Percentiles rank a stretch among this genome's conserved stretches.
These are phyloP conservation scores for Hippocampus barbouri DNA, from an alignment of 2,113 vertebrate species.

Conservation along the genomic window DNA sequence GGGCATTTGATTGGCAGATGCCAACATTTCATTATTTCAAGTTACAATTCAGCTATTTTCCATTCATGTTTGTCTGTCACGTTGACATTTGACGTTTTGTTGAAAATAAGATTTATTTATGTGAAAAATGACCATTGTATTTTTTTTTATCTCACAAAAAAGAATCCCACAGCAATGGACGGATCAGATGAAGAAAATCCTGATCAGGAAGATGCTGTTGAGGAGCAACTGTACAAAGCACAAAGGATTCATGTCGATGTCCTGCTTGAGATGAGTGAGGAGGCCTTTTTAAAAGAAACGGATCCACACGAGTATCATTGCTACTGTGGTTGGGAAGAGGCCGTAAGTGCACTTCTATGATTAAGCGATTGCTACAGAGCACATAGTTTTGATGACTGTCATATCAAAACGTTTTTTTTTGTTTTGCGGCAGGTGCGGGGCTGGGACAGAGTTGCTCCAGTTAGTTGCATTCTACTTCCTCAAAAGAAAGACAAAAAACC, in stretches of 20 bases:
- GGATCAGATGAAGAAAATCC: slow-evolving; percentile 2
- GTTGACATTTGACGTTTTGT: background rate
- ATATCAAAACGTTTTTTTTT: background rate
- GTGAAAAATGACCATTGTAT: background rate
- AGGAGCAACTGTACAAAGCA: background rate
- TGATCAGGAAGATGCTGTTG: background rate
- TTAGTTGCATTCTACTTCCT: slow-evolving; percentile 63
- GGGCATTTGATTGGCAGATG: background rate
- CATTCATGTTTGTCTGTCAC: too few relatives aligned
- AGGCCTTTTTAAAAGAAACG: slow-evolving; percentile 57
- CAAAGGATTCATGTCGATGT: slow-evolving; percentile 64
- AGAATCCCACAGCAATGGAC: slow-evolving; percentile 4
- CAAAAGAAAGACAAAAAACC: slow-evolving; percentile 63
- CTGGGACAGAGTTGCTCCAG: slow-evolving; percentile 70
- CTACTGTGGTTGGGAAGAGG: slow-evolving; percentile 76
- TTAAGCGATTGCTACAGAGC: background rate
- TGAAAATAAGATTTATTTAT: background rate
- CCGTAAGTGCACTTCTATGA: slow-evolving; percentile 69
- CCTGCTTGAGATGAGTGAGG: slow-evolving; percentile 76
- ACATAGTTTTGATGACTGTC: background rate
- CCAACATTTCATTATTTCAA: background rate
- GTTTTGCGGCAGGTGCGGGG: slow-evolving; percentile 70
- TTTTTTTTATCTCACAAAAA: background rate
- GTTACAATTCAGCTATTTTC: background rate
- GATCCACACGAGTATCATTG: slow-evolving; percentile 45